Percentiles rank a stretch among this genome's conserved stretches.
phyloP scores from a whole-genome alignment of 1,140 invertebrate species.

The Microplitis mediator region DNA sequence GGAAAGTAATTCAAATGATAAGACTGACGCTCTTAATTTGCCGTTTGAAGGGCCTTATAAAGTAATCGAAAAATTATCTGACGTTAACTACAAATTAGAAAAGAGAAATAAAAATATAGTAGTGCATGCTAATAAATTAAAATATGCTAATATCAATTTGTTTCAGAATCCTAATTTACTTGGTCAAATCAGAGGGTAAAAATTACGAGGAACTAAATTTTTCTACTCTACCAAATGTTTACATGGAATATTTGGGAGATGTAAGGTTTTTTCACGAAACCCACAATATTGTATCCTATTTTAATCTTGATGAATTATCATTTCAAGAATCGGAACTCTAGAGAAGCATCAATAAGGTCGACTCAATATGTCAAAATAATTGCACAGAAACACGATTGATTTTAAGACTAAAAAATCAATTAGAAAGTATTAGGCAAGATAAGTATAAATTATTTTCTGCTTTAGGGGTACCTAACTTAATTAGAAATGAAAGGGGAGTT shows the following conservation, averaged over 20 bases:
- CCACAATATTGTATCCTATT: background rate
- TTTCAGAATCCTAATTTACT: conserved; percentile 3
- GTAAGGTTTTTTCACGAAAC: background rate
- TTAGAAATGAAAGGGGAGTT: too few relatives aligned
- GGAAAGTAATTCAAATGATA: background rate
- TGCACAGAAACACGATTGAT: too few relatives aligned
- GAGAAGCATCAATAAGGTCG: background rate
- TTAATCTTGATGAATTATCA: too few relatives aligned
- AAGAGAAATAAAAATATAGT: conserved; percentile 15
- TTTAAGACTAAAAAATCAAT: too few relatives aligned
- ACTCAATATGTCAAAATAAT: background rate
- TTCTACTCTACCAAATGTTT: background rate
- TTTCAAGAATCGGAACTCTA: conserved; percentile 17
- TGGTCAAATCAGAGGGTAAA: background rate
- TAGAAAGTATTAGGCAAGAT: too few relatives aligned
- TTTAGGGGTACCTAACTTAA: too few relatives aligned
- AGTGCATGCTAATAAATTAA: conserved; percentile 14
- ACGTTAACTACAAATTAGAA: conserved; percentile 21
- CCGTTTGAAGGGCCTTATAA: conserved; percentile 20
- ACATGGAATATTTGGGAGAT: background rate
- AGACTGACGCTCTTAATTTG: conserved; percentile 12
- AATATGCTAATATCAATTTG: conserved; percentile 17
- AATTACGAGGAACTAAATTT: conserved; percentile 8
- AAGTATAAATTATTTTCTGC: too few relatives aligned
- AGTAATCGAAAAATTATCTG: background rate